These are phyloP conservation scores for Actinernus sp. DNA, from an alignment of 92 coral and sea anemone species.

Conservation along the genomic window DNA sequence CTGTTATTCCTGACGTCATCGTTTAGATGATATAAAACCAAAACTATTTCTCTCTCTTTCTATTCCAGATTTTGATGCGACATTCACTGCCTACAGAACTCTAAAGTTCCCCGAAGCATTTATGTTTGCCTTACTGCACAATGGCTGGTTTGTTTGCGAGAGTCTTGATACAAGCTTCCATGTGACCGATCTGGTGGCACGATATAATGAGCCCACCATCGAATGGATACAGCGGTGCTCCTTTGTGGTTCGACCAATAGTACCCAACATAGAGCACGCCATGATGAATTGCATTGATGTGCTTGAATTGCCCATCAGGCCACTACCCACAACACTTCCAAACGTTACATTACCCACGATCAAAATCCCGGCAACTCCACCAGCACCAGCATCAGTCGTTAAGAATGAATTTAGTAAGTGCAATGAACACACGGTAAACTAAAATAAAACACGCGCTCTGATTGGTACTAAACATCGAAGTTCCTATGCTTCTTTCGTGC, in stretches of 20 bases:
- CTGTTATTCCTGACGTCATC: too few relatives aligned
- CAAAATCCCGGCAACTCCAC: constrained; percentile 38
- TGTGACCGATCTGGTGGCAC: constrained; percentile 52
- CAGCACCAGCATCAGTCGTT: constrained; percentile 15
- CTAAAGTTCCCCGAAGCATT: constrained; percentile 71
- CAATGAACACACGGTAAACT: too few relatives aligned
- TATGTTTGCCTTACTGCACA: constrained; percentile 60
- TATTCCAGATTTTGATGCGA: constrained; percentile 52
- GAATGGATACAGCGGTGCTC: constrained; percentile 68
- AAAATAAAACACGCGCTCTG: too few relatives aligned
- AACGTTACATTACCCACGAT: constrained; percentile 9
- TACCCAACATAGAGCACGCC: constrained; percentile 11
- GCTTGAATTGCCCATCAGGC: not conserved
- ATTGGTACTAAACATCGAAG: too few relatives aligned
- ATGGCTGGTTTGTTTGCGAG: constrained; percentile 75
- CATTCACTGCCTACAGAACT: constrained; percentile 42
- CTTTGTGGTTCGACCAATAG: constrained; percentile 49
- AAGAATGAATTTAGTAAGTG: not conserved
- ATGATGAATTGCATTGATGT: constrained; percentile 51
- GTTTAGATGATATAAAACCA: too few relatives aligned
- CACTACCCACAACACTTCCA: constrained; percentile 4
- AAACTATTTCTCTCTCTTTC: not conserved
- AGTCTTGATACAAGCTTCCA: constrained; percentile 42
- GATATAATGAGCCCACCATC: constrained; percentile 52
- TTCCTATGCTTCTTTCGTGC: too few relatives aligned